Percentiles rank a stretch among this genome's conserved stretches.
These are phyloP conservation scores for Pterostichus madidus DNA, from an alignment of 2,888 invertebrate genomes.

Conservation along the genomic window DNA sequence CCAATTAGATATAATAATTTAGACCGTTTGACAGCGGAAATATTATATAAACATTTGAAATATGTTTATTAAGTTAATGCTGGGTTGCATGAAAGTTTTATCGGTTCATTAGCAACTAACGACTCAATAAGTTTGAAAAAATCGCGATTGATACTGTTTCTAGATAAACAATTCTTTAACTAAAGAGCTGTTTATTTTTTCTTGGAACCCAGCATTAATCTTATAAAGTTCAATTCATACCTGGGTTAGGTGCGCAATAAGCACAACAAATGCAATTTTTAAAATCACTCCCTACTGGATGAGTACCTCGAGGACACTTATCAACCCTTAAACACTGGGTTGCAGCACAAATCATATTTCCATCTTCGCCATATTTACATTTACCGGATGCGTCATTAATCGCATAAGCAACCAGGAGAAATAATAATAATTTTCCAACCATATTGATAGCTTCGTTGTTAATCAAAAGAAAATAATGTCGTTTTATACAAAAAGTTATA, in stretches of 20 bases:
- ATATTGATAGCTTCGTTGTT: not conserved
- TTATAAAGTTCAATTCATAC: not conserved
- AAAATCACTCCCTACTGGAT: not conserved
- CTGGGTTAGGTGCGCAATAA: not conserved
- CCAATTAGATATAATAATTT: too few species aligned
- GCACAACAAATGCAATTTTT: slow-evolving; percentile 30
- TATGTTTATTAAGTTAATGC: too few species aligned
- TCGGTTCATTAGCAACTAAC: too few species aligned
- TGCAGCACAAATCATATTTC: slow-evolving; percentile 9
- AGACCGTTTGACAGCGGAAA: too few species aligned
- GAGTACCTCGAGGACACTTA: not conserved
- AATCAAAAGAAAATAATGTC: not conserved
- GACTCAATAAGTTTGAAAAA: too few species aligned
- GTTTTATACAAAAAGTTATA: not conserved
- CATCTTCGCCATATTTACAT: slow-evolving; percentile 21
- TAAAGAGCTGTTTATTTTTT: too few species aligned
- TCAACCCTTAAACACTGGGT: not conserved
- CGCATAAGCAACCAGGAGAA: not conserved
- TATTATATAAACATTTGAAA: too few species aligned
- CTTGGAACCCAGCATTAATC: too few species aligned
- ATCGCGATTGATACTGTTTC: too few species aligned
- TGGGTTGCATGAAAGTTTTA: too few species aligned
- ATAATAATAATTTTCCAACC: not conserved
- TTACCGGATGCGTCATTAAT: not conserved
- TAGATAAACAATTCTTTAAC: too few species aligned